These are phyloP conservation scores for Mus spretus DNA, from an alignment of 2,797 vertebrate species.

Conservation along the genomic window DNA sequence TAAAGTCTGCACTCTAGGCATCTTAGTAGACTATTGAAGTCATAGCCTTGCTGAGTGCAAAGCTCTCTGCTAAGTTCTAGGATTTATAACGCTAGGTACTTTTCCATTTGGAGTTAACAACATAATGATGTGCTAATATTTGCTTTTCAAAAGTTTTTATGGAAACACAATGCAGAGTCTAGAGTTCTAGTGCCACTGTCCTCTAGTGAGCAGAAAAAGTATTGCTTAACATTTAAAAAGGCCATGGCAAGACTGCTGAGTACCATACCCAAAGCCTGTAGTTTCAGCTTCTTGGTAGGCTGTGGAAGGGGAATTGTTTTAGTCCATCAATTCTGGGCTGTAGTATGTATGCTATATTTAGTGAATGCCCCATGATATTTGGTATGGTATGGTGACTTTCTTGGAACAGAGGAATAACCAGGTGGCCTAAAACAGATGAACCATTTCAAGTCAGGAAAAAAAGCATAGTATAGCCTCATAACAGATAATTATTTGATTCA, in stretches of 20 bases:
- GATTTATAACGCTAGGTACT: neutral
- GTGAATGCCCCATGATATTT: neutral
- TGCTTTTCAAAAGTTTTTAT: neutral
- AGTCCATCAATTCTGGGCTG: neutral
- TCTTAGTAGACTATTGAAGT: neutral
- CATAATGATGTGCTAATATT: neutral
- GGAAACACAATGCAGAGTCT: neutral
- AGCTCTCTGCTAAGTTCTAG: neutral
- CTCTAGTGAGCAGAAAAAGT: neutral
- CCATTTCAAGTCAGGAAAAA: neutral
- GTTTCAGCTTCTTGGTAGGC: neutral
- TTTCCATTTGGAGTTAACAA: neutral
- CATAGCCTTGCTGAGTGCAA: neutral
- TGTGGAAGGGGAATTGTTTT: neutral
- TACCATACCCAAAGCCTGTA: neutral
- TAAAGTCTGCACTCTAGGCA: neutral
- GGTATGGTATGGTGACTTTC: neutral
- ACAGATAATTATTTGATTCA: neutral
- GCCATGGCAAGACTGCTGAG: neutral
- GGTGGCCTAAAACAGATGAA: neutral
- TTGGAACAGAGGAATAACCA: neutral
- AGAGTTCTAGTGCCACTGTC: neutral
- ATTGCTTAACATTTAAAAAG: neutral
- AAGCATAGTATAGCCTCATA: neutral
- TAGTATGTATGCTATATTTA: neutral